Conservation (phyloP, 2,888 invertebrate genomes). For the Calameuta filiformis region DNA sequence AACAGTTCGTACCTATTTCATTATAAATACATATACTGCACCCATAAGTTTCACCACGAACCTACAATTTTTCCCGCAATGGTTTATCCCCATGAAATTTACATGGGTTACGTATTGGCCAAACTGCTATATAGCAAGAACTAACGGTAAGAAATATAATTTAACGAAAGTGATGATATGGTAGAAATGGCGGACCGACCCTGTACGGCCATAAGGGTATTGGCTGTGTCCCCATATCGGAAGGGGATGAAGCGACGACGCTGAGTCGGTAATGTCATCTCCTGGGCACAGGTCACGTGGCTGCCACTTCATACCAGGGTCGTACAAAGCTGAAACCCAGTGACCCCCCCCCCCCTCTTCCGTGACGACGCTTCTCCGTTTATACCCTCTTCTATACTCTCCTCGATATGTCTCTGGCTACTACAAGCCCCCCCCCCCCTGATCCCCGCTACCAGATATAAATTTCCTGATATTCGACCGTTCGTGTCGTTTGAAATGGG, state of each 20-base stretch:
- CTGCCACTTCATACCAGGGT: slow-evolving; percentile 42
- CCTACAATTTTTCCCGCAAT: background rate
- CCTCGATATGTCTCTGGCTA: slow-evolving; percentile 40
- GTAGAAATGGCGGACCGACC: background rate
- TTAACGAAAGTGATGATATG: background rate
- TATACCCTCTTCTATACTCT: slow-evolving; percentile 41
- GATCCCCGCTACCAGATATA: slow-evolving; percentile 64
- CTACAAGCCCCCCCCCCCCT: slow-evolving; percentile 12
- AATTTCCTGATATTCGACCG: slow-evolving; percentile 72
- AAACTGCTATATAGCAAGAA: background rate
- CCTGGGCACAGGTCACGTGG: slow-evolving; percentile 30
- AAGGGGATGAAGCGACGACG: background rate
- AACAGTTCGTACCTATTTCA: background rate
- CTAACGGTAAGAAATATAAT: background rate
- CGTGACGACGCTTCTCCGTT: slow-evolving; percentile 26
- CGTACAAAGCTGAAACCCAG: slow-evolving; percentile 35
- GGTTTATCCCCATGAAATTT: background rate
- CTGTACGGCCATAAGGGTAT: background rate
- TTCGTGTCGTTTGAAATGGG: slow-evolving; percentile 72
- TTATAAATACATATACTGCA: background rate
- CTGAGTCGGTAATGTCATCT: slow-evolving; percentile 25
- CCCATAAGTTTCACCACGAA: background rate
- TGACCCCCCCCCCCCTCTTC: slow-evolving; percentile 9
- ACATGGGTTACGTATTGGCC: background rate
- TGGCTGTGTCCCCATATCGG: background rate